Evolutionary conservation across 2,888 invertebrate genomes (phyloP).

Genomic region (Drosophila robusta): DNA sequence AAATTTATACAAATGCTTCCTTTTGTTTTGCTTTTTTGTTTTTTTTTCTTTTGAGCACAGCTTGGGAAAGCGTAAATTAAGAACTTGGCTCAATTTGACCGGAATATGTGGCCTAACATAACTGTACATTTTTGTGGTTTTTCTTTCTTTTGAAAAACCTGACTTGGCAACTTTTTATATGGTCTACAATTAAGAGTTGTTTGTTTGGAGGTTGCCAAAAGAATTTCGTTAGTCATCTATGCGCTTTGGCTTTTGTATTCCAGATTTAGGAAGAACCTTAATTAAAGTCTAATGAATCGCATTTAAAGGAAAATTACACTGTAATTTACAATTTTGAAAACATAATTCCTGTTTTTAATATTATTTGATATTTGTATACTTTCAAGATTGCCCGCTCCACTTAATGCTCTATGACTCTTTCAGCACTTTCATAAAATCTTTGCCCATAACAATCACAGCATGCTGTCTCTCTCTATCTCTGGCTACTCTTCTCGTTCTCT

Average conservation of each 20-base stretch:
- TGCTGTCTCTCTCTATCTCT: no score
- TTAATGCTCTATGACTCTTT: background rate
- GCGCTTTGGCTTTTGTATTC: background rate
- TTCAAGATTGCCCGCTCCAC: background rate
- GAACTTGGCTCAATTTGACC: constrained; percentile 32
- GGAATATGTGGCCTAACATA: constrained; percentile 28
- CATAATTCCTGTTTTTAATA: background rate
- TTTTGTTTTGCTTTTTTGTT: background rate
- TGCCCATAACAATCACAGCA: constrained; percentile 10
- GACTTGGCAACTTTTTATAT: constrained; percentile 29
- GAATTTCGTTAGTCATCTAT: constrained; percentile 41
- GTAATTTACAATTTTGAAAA: background rate
- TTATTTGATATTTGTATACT: background rate
- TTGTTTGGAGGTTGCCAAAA: constrained; percentile 10
- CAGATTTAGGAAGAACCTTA: background rate
- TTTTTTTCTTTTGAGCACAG: background rate
- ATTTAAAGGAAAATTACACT: background rate
- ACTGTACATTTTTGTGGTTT: constrained; percentile 7
- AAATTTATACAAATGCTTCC: constrained; percentile 20
- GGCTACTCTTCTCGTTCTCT: background rate
- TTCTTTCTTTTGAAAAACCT: constrained; percentile 4
- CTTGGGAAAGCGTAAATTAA: constrained; percentile 41
- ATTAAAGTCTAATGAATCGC: background rate
- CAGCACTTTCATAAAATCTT: constrained; percentile 5
- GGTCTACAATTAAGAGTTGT: constrained; percentile 18